Base-by-base conservation (phyloP, 2,113 vertebrate species). In the Procavia capensis region DNA sequence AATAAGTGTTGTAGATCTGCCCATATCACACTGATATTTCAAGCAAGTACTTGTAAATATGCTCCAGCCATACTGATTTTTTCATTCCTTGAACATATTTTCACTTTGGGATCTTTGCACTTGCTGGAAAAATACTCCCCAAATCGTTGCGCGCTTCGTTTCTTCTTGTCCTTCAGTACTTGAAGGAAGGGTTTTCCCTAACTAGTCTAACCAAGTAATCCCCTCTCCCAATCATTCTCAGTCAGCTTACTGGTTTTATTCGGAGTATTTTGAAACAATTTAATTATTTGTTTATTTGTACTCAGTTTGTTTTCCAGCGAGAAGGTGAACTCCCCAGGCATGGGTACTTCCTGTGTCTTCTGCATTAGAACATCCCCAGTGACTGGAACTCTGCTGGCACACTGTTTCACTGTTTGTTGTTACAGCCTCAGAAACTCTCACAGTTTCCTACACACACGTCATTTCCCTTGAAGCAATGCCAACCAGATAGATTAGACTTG, bases 221-320 rank as follows among this genome's bases (percentile, higher is more conserved):
- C 78, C 6, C 0, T 3, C 20, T 47, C 8, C 57, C 0, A 39
- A 16, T 17, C 75, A 7, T 0, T 31, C 34, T 68, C 47, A 3
- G 29, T 6, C 0, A 3, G 34, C 41, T 36, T 16, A 8, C 17
- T 29, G 8, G 17, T 9, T 82, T 90, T 47, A 16, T 39, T 39
- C 50, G 17, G 47, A 50, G 47, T 19, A 47, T 68, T 82, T 93
- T 47, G 47, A 61, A 34, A 27, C 14, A 36, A 25, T 19, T 20
- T 17, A 4, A 13, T 8, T 50, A 20, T 29, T 43, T 89, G 22
- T 20, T 64, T 45, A 19, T 90, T 68, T 86, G 81, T 66, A 50
- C 39, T 75, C 22, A 25, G 75, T 17, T 66, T 41, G 16, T 41
- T 76, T 50, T 43, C 91, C n/a, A 36, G 31, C 9, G 61, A 72